phyloP scores from a whole-genome alignment of 2,888 invertebrate species.

The Chymomyza fuscimana region DNA sequence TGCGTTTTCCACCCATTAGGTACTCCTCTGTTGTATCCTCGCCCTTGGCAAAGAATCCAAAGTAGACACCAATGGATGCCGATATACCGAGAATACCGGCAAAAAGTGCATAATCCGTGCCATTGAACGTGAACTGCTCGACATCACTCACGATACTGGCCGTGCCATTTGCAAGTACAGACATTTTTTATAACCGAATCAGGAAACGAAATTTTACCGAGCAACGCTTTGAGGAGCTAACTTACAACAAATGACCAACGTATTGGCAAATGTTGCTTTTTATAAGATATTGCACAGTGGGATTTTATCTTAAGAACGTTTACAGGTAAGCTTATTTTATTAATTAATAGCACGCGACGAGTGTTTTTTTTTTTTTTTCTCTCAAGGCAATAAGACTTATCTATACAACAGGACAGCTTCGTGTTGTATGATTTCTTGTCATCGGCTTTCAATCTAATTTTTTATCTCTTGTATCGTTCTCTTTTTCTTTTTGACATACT shows the following conservation, averaged over 20 bases:
- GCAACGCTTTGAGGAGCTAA: neutral
- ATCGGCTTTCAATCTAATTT: constrained; percentile 2
- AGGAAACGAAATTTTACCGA: constrained; percentile 15
- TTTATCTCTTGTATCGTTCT: neutral
- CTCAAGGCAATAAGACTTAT: neutral
- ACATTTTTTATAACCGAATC: constrained; percentile 7
- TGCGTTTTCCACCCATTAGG: constrained; percentile 82
- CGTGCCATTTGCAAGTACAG: constrained; percentile 14
- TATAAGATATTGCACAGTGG: neutral
- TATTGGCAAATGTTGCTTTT: neutral
- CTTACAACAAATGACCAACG: neutral
- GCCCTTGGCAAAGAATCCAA: constrained; percentile 81
- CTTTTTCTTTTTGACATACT: neutral
- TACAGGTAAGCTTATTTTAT: neutral
- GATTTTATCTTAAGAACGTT: neutral
- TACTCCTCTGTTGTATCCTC: constrained; percentile 81
- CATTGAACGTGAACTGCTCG: constrained; percentile 65
- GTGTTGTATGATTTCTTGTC: constrained; percentile 6
- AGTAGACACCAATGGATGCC: constrained; percentile 82
- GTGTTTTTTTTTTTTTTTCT: too few species aligned
- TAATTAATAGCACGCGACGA: neutral
- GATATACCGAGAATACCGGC: constrained; percentile 81
- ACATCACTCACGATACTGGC: constrained; percentile 22
- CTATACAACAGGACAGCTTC: neutral
- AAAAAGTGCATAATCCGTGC: constrained; percentile 82